Conservation (phyloP, 1,140 invertebrate species). For the Glossosoma conforme region DNA sequence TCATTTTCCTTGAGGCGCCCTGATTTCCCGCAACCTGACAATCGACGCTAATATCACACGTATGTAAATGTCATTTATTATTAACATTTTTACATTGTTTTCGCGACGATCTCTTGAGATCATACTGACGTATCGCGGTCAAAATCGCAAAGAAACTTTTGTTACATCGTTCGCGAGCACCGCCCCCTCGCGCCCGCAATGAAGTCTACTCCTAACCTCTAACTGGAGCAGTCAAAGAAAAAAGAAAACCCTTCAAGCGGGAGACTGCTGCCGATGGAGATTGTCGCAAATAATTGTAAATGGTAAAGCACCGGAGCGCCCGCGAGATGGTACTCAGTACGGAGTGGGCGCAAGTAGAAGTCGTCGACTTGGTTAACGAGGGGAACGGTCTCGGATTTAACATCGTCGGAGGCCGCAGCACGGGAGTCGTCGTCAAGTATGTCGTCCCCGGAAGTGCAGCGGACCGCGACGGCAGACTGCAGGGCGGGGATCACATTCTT, state of each 20-base stretch:
- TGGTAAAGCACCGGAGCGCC: conserved; percentile 19
- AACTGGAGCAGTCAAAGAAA: conserved; percentile 11
- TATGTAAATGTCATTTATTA: conserved; percentile 34
- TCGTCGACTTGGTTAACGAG: conserved; percentile 85
- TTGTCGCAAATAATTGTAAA: conserved; percentile 16
- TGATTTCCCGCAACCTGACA: conserved; percentile 19
- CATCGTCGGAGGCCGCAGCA: conserved; percentile 89
- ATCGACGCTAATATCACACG: conserved; percentile 20
- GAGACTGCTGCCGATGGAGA: no score
- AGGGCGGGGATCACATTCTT: conserved; percentile 89
- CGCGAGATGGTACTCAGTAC: conserved; percentile 68
- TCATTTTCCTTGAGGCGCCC: no score
- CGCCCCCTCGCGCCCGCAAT: neutral
- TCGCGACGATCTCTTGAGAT: conserved; percentile 9
- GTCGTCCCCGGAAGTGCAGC: conserved; percentile 88
- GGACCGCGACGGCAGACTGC: conserved; percentile 82
- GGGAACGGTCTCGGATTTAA: conserved; percentile 78
- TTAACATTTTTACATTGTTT: conserved; percentile 27
- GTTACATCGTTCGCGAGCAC: neutral
- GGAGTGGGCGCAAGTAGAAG: conserved; percentile 90
- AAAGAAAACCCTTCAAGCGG: neutral
- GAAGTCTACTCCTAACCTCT: conserved; percentile 19
- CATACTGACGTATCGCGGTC: neutral
- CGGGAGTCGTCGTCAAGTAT: conserved; percentile 95
- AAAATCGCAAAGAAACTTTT: conserved; percentile 6